These are phyloP conservation scores for Pristiophorus japonicus DNA, from an alignment of 2,113 vertebrate species.

Conservation along the genomic window DNA sequence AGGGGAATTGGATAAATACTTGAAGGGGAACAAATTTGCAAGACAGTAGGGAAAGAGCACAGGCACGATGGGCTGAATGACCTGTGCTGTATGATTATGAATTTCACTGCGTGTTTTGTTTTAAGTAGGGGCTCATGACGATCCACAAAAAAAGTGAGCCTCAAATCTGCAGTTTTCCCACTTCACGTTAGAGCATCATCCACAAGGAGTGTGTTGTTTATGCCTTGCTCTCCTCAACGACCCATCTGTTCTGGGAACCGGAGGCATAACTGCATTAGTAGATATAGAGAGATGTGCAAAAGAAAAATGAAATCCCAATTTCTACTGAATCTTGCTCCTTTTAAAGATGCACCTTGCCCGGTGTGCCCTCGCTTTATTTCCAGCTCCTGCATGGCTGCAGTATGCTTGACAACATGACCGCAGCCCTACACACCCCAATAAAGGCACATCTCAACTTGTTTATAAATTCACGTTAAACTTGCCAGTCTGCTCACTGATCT, in stretches of 20 bases:
- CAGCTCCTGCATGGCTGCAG: neutral
- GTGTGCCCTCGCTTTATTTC: neutral
- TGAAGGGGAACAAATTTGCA: neutral
- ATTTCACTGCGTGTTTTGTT: neutral
- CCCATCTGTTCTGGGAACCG: neutral
- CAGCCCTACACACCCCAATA: neutral
- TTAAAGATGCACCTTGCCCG: neutral
- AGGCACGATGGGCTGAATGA: neutral
- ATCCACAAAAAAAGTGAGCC: neutral
- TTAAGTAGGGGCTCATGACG: neutral
- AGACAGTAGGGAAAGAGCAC: neutral
- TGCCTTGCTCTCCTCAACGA: neutral
- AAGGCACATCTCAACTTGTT: neutral
- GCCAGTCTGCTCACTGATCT: neutral
- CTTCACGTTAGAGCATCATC: neutral
- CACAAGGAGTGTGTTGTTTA: neutral
- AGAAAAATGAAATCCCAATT: neutral
- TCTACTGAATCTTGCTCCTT: neutral
- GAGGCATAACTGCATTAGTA: neutral
- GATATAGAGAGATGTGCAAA: neutral
- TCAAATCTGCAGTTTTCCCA: neutral
- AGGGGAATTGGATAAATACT: neutral
- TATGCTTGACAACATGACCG: neutral
- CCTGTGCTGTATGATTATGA: neutral
- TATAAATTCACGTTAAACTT: neutral